These are phyloP conservation scores for Heliconius hortense DNA, from an alignment of 2,888 invertebrate species.

Conservation along the genomic window DNA sequence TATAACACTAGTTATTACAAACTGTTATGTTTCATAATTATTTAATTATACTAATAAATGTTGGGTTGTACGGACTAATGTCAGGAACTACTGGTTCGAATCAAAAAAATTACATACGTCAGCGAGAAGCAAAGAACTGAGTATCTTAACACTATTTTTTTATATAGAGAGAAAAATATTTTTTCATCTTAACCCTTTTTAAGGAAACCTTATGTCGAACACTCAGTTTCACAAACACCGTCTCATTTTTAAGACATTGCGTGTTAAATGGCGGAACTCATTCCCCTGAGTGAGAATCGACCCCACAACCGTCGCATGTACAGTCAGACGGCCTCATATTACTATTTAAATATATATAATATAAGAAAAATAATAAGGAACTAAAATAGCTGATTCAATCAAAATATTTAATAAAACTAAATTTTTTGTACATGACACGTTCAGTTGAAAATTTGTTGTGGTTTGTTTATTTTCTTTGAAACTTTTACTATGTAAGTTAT, in stretches of 20 bases:
- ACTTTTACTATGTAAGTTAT: not conserved
- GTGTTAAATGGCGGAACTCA: not conserved
- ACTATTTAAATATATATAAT: not conserved
- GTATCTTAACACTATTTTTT: not conserved
- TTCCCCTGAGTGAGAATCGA: not conserved
- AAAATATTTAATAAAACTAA: constrained; percentile 2
- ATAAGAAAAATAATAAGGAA: constrained; percentile 11
- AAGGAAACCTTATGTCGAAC: no score
- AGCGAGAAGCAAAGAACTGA: no score
- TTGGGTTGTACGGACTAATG: no score
- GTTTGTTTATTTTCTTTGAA: not conserved
- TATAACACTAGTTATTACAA: not conserved
- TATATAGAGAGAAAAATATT: not conserved
- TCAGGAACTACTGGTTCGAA: no score
- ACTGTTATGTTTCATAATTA: not conserved
- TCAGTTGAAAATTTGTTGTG: not conserved
- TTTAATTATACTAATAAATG: no score
- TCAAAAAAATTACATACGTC: no score
- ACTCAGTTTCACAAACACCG: no score
- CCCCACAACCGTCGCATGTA: not conserved
- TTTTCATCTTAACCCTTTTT: no score
- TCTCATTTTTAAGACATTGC: no score
- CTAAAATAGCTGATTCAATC: constrained; percentile 18
- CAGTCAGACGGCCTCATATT: not conserved
- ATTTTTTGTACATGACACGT: constrained; percentile 1